Base-by-base conservation (phyloP, 2,797 vertebrate species). In the Anabacerthia variegaticeps region DNA sequence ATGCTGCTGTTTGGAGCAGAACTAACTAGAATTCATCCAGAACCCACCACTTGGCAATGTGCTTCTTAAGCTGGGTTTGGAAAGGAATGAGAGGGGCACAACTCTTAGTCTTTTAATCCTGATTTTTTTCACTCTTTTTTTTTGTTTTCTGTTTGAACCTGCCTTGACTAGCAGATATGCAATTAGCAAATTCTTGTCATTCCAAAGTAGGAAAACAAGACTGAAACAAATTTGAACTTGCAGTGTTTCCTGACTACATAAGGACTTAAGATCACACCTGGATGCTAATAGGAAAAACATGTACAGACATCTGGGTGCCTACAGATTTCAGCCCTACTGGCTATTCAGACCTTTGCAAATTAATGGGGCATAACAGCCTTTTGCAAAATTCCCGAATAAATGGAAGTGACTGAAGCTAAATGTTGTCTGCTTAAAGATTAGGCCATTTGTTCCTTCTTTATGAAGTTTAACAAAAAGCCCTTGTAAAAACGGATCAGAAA, bases 201-300 rank as follows among this genome's bases (percentile, higher is more conserved):
- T 97, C 93, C 96, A 10, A 90, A 76, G 95, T 27, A 91, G 93
- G 63, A 91, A 85, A 95, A 90, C 80, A 92, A 74, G 92, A 77
- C 86, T 71, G 80, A 92, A 89, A 92, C 96, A 91, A 71, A 96
- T 96, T 95, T 75, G 76, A 81, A 96, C 96, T 95, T 97, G 97
- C 93, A 88, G n/a, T 61, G 90, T 67, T 95, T 94, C 93, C 92
- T 94, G 93, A 63, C 61, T 89, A 4, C 63, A 41, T 6, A 82
- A 96, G 89, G 86, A 48, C 66, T 65, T 78, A 65, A 85, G 74
- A 85, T 95, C 84, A 74, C 93, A 96, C 91, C 96, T 97, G 95
- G 85, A 89, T 92, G 77, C 74, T 89, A 95, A 92, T 91, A 92
- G 65, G 54, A 72, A 82, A 93, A 92, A 95, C 96, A 85, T 93